Evolutionary conservation across 2,888 invertebrate species (phyloP).

Genomic region (Mantis religiosa): DNA sequence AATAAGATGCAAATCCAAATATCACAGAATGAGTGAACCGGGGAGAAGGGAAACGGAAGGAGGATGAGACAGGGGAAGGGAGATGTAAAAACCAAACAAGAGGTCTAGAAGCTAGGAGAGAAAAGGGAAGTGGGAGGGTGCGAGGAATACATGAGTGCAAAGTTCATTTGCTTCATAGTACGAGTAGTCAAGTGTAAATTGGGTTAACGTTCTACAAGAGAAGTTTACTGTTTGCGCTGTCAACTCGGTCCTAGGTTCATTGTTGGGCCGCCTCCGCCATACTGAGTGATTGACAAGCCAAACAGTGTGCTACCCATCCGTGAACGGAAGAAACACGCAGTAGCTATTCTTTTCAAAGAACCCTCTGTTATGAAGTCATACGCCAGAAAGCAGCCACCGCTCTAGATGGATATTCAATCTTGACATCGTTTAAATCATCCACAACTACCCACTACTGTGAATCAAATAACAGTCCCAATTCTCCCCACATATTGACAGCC

Average conservation of each 20-base stretch:
- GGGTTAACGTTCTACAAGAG: constrained; percentile 19
- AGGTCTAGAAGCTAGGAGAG: not conserved
- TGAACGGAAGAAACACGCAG: not conserved
- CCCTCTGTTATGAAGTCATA: not conserved
- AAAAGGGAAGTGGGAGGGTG: not conserved
- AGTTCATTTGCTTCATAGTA: constrained; percentile 13
- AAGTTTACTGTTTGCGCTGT: not conserved
- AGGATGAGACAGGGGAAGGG: constrained; percentile 2
- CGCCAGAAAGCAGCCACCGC: not conserved
- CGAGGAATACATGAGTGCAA: not conserved
- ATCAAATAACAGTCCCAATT: no score
- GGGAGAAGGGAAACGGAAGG: not conserved
- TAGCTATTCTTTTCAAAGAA: not conserved
- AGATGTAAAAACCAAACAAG: constrained; percentile 14
- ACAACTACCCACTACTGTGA: no score
- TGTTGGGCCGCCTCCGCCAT: not conserved
- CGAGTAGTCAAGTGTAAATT: constrained; percentile 26
- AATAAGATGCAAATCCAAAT: constrained; percentile 24
- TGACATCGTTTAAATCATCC: no score
- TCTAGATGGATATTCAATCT: not conserved
- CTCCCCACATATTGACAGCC: no score
- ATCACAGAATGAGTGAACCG: constrained; percentile 18
- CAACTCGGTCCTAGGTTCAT: not conserved
- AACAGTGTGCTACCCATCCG: not conserved
- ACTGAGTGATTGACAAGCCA: not conserved